Conservation (phyloP, 2,797 vertebrate species). For the Artibeus jamaicensis region DNA sequence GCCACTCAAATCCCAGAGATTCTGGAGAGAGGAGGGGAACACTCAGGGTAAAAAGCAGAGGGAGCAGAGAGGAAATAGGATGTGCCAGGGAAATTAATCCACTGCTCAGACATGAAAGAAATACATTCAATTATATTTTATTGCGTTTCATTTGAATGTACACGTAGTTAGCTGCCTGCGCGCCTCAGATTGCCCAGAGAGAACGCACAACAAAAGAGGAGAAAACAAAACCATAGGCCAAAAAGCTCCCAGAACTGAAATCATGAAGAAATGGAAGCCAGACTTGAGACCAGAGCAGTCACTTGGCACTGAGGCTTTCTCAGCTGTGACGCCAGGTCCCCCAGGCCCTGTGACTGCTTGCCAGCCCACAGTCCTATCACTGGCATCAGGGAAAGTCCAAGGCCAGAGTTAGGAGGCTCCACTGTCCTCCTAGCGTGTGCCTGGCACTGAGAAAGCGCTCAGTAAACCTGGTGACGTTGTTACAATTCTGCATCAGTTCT, state of each 20-base stretch:
- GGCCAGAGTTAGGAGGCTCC: not conserved
- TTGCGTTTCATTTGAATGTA: slow-evolving; percentile 48
- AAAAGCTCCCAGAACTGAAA: slow-evolving; percentile 8
- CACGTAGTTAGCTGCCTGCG: slow-evolving; percentile 1
- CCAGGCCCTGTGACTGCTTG: fast-evolving
- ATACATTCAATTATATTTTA: slow-evolving; percentile 58
- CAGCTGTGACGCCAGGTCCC: not conserved
- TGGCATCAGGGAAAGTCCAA: not conserved
- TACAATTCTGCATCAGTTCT: not conserved
- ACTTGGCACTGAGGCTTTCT: not conserved
- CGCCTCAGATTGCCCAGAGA: slow-evolving; percentile 3
- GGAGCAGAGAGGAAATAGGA: not conserved
- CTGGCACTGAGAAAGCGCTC: not conserved
- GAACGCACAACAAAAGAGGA: slow-evolving; percentile 12
- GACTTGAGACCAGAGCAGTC: not conserved
- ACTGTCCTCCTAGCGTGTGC: not conserved
- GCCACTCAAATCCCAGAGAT: not conserved
- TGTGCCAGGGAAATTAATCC: slow-evolving; percentile 28
- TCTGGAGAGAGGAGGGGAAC: not conserved
- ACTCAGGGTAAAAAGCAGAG: not conserved
- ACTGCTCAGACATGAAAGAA: slow-evolving; percentile 35
- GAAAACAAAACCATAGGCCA: not conserved
- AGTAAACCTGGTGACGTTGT: not conserved
- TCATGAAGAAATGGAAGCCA: not conserved
- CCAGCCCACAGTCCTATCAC: not conserved